Evolutionary conservation across 2,888 invertebrate species (phyloP).

Genomic region (Cotesia congregata): DNA sequence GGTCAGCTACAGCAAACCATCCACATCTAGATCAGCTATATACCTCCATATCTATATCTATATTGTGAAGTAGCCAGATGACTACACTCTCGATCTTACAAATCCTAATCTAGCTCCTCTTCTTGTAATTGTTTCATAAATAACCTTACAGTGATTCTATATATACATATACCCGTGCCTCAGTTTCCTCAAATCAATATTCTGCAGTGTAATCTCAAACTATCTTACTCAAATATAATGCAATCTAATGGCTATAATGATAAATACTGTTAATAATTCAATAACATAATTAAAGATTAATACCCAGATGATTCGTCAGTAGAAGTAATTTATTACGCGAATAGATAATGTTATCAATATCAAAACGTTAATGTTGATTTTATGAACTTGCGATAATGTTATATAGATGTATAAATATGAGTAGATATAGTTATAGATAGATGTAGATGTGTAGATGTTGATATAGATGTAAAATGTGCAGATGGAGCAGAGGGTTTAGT

Average conservation of each 20-base stretch:
- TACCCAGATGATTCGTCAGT: background rate
- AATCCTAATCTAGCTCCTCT: background rate
- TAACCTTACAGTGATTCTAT: background rate
- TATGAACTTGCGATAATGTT: background rate
- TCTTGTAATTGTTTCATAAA: background rate
- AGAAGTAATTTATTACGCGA: background rate
- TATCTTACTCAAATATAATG: too few relatives aligned
- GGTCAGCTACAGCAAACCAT: slow-evolving; percentile 10
- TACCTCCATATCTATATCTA: slow-evolving; percentile 15
- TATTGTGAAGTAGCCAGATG: slow-evolving; percentile 29
- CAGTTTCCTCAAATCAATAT: background rate
- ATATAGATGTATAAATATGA: background rate
- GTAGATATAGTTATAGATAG: too few relatives aligned
- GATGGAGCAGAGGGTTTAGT: slow-evolving; percentile 41
- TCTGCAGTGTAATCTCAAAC: background rate
- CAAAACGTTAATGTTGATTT: background rate
- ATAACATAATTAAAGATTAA: background rate
- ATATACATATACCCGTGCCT: background rate
- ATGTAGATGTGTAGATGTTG: slow-evolving; percentile 5
- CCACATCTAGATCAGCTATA: slow-evolving; percentile 23
- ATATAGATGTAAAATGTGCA: slow-evolving; percentile 32
- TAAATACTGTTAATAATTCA: too few relatives aligned
- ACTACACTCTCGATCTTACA: background rate
- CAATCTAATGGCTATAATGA: too few relatives aligned
- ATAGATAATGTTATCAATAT: background rate